These are phyloP conservation scores for Xiphydria camelus DNA, from an alignment of 2,888 invertebrate species.

Conservation along the genomic window DNA sequence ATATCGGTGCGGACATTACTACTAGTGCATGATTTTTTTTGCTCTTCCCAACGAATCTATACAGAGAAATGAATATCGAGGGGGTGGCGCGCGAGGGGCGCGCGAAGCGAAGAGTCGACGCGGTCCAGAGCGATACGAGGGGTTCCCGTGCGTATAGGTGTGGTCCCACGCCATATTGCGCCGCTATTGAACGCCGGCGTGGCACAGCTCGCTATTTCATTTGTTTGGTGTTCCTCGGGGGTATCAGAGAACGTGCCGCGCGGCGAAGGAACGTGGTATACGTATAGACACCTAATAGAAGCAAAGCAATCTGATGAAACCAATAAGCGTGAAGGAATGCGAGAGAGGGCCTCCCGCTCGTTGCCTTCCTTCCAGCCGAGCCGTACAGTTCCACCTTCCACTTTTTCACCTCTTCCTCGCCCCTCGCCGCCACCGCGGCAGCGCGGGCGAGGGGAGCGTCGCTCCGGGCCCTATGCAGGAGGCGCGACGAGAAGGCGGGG, in stretches of 20 bases:
- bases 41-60: background rate
- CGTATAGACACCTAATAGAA: conserved; percentile 50
- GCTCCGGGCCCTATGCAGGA: too few relatives aligned
- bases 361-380: conserved; percentile 3
- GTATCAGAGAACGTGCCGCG: conserved; percentile 49
- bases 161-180: conserved; percentile 27
- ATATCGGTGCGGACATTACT: conserved; percentile 27
- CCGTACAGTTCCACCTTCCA: conserved; percentile 16
- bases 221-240: conserved; percentile 49
- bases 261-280: conserved; percentile 39
- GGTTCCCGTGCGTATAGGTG: conserved; percentile 23
- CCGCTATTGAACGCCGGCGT: conserved; percentile 21
- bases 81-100: background rate
- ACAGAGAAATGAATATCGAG: background rate
- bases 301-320: conserved; percentile 55
- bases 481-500: too few relatives aligned
- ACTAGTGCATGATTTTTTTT: conserved; percentile 30
- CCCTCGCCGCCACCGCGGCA: conserved; percentile 5
- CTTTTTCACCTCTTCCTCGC: conserved; percentile 7
- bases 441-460: conserved; percentile 10
- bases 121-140: conserved; percentile 12
- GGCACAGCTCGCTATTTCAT: conserved; percentile 32
- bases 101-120: too few relatives aligned
- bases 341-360: conserved; percentile 14
- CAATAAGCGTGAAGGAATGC: conserved; percentile 56